phyloP scores from a whole-genome alignment of 2,888 invertebrate genomes.

The Trilocha varians region DNA sequence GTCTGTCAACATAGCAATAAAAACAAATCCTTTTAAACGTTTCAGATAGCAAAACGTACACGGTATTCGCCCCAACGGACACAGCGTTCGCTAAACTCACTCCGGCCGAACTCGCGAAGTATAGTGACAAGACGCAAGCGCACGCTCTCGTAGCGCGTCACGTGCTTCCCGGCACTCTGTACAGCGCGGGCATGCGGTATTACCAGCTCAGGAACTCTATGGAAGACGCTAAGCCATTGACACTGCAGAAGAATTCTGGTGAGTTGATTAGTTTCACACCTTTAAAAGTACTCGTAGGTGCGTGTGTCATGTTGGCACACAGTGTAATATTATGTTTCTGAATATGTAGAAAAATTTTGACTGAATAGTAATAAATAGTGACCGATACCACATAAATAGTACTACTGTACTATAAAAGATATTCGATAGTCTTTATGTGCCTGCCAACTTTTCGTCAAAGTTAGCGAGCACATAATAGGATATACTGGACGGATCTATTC shows the following conservation, averaged over 20 bases:
- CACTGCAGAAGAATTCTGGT: slow-evolving; percentile 86
- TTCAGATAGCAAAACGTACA: slow-evolving; percentile 86
- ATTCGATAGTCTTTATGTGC: too few relatives aligned
- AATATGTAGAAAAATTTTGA: too few relatives aligned
- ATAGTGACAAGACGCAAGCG: slow-evolving; percentile 77
- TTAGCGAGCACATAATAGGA: too few relatives aligned
- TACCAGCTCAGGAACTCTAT: slow-evolving; percentile 88
- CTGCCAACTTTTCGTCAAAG: too few relatives aligned
- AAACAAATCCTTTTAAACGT: slow-evolving; percentile 8
- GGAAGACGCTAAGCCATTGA: slow-evolving; percentile 81
- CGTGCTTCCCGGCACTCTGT: slow-evolving; percentile 83
- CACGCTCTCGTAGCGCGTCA: slow-evolving; percentile 84
- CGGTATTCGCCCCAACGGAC: slow-evolving; percentile 89
- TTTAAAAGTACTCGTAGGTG: neutral
- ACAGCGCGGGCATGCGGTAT: slow-evolving; percentile 90
- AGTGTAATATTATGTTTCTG: too few relatives aligned
- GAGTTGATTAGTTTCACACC: slow-evolving; percentile 21
- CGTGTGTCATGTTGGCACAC: too few relatives aligned
- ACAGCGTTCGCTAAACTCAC: slow-evolving; percentile 81
- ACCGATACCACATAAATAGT: too few relatives aligned
- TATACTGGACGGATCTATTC: too few relatives aligned
- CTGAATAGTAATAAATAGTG: too few relatives aligned
- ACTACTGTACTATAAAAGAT: too few relatives aligned
- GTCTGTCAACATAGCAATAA: too few relatives aligned
- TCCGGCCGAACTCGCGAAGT: slow-evolving; percentile 73